Evolutionary conservation across 2,113 vertebrate species (phyloP), one percentile per base, ranked within the genome.

Genomic region (Proteles cristata): DNA sequence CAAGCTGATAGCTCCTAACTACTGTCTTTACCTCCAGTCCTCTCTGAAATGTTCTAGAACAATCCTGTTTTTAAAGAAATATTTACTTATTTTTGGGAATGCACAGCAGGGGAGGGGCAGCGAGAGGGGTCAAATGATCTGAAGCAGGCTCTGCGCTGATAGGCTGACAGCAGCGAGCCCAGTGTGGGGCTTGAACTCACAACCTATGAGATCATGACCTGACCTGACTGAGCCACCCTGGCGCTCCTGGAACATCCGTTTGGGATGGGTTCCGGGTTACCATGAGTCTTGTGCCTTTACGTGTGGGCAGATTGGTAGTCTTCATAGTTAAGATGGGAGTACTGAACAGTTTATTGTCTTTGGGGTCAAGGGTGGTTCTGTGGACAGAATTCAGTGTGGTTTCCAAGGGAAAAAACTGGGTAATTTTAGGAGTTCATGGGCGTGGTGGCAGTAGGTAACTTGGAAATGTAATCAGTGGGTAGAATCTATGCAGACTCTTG

Each of bases 341-440:
- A 17, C 50, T 26, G 23, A 31, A 8, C 0, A 9, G 16, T 10
- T 0, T 19, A 0, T 43, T 48, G 39, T 12, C 31, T 55, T 43
- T 0, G 53, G 80, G 87, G 55, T 15, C 2, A 0, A 4, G 33
- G 21, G 25, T 58, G 39, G 28, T 63, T 53, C 83, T 48, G 53
- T 63, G 77, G 53, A 26, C 10, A 28, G 77, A 65, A 58, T 35
- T 45, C 50, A 21, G 26, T 33, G 66, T 2, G 2, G 33, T 58
- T 73, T 88, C 69, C 10, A 3, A 26, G 45, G 65, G 55, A 84
- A 85, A 53, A 25, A 10, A 5, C 28, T 4, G 16, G 61, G 45
- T 55, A 5, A 19, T 26, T 68, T 35, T 35, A 71, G 50, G 88
- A 50, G 39, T 31, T 88, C 15, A 0, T n/a, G 19, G 31, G 35